A percentile compares a stretch with the other conserved stretches of the same genome.
Evolutionary conservation across 2,113 vertebrate species (phyloP).

Genomic region (Misgurnus mizolepis): DNA sequence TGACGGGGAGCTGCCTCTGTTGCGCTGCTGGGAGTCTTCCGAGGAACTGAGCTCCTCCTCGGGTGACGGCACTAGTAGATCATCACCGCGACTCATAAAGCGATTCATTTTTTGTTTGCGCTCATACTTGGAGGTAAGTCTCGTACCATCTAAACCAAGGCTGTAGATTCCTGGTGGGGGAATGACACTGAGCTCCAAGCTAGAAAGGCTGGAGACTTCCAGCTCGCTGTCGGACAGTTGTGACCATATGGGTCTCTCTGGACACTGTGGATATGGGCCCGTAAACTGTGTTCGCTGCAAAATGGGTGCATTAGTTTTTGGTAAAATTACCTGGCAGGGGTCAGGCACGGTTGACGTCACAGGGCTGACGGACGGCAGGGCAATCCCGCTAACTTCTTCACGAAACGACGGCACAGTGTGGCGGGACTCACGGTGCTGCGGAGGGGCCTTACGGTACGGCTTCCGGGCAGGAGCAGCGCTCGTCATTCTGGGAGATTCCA

Average conservation of each 20-base stretch:
- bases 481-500: conserved; percentile 77
- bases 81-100: conserved; percentile 68
- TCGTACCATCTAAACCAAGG: neutral
- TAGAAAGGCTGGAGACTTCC: conserved; percentile 71
- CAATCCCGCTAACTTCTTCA: conserved; percentile 70
- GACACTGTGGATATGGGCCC: conserved; percentile 56
- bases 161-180: conserved; percentile 56
- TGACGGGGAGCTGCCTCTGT: conserved; percentile 56
- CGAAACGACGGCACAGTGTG: conserved; percentile 74
- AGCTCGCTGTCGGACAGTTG: conserved; percentile 74
- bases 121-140: conserved; percentile 30
- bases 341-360: conserved; percentile 66
- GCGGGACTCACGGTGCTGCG: conserved; percentile 90
- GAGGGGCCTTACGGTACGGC: conserved; percentile 96
- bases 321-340: conserved; percentile 77
- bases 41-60: conserved; percentile 40
- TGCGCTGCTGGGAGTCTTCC: conserved; percentile 40
- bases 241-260: conserved; percentile 66
- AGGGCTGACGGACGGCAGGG: conserved; percentile 65
- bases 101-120: conserved; percentile 40
- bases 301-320: conserved; percentile 42
- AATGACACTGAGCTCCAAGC: conserved; percentile 63
- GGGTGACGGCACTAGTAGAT: conserved; percentile 63
- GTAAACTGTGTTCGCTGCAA: conserved; percentile 65
- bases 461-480: conserved; percentile 85